These are phyloP conservation scores for Timema podura DNA, from an alignment of 2,888 invertebrate genomes.

Conservation along the genomic window DNA sequence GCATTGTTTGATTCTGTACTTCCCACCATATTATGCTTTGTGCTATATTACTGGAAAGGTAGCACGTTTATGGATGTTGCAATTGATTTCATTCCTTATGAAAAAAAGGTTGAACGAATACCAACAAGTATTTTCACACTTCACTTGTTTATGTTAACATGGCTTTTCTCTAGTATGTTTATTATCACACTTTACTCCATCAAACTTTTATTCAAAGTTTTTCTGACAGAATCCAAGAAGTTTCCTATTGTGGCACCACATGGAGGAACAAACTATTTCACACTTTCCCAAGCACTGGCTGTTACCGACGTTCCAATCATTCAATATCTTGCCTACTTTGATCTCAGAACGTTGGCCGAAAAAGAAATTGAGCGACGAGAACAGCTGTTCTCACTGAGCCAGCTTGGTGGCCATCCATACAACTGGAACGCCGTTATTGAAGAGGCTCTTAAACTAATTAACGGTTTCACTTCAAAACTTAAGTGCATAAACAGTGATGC, in stretches of 20 bases:
- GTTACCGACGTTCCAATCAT: conserved; percentile 60
- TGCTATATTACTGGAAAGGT: conserved; percentile 61
- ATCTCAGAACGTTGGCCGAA: conserved; percentile 63
- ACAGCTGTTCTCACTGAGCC: conserved; percentile 67
- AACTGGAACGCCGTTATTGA: conserved; percentile 75
- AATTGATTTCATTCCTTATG: conserved; percentile 51
- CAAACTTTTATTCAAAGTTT: conserved; percentile 64
- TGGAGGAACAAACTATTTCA: conserved; percentile 43
- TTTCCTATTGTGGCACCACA: conserved; percentile 56
- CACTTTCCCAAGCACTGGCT: conserved; percentile 58
- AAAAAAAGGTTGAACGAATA: conserved; percentile 53
- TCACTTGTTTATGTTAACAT: conserved; percentile 58
- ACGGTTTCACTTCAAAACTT: conserved; percentile 51
- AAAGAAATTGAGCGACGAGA: conserved; percentile 57
- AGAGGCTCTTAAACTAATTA: conserved; percentile 59
- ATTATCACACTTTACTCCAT: conserved; percentile 66
- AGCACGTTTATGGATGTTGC: conserved; percentile 51
- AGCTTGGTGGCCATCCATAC: conserved; percentile 82
- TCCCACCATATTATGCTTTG: conserved; percentile 59
- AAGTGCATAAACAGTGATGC: conserved; percentile 16
- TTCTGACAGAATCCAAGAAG: conserved; percentile 64
- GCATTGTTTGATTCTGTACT: conserved; percentile 57
- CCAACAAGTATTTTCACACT: conserved; percentile 47
- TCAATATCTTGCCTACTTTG: conserved; percentile 71
- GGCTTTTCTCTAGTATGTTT: conserved; percentile 66